Evolutionary conservation across 2,888 invertebrate species (phyloP).

Genomic region (Norana najaformis): DNA sequence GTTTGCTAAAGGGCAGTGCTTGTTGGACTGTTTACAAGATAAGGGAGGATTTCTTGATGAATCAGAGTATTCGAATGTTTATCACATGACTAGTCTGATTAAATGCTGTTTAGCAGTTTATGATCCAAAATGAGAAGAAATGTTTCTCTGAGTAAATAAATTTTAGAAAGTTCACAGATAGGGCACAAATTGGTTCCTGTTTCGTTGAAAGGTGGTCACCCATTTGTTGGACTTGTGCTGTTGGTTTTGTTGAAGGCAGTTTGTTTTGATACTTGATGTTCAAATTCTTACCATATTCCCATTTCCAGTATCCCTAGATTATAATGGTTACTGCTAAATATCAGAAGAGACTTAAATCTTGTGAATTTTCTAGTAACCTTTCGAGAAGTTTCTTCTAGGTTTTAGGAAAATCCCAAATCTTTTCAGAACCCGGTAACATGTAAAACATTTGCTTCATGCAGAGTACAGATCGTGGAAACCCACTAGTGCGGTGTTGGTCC

Average conservation of each 20-base stretch:
- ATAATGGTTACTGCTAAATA: not conserved
- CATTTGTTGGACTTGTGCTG: not conserved
- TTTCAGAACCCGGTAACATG: not conserved
- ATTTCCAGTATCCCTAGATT: not conserved
- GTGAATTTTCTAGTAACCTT: not conserved
- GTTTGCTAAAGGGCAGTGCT: not conserved
- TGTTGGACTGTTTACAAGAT: not conserved
- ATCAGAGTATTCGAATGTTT: not conserved
- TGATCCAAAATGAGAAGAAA: not conserved
- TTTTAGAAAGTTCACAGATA: not conserved
- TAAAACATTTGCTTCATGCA: conserved; percentile 13
- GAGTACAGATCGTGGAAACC: conserved; percentile 13
- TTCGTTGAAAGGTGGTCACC: conserved; percentile 7
- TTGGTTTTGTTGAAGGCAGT: not conserved
- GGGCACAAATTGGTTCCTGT: no score
- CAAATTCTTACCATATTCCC: not conserved
- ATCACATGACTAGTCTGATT: no score
- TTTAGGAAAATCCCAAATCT: conserved; percentile 13
- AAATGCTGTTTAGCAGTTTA: not conserved
- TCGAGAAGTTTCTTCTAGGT: not conserved
- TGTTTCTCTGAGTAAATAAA: not conserved
- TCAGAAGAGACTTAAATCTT: not conserved
- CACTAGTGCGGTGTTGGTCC: conserved; percentile 13
- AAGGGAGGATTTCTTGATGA: not conserved
- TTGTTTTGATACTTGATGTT: not conserved